Evolutionary conservation across 2,113 vertebrate species (phyloP).

Genomic region (Myrmecophaga tridactyla): DNA sequence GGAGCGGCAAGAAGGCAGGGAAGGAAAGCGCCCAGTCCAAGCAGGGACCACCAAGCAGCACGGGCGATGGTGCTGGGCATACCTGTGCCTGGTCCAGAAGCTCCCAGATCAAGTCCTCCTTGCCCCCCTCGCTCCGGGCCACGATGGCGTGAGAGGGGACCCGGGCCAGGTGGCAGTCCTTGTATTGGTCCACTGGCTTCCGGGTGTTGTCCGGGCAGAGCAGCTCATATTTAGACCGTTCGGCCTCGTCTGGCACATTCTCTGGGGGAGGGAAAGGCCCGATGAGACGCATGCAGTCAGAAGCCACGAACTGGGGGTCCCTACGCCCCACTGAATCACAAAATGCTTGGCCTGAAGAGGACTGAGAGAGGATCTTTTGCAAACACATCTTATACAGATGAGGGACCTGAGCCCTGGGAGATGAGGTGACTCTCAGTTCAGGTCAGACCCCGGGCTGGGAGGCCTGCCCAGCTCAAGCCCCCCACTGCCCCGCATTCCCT

Average conservation of each 20-base stretch:
- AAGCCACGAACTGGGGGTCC: not conserved
- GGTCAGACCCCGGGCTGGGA: not conserved
- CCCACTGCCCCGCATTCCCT: not conserved
- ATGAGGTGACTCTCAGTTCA: not conserved
- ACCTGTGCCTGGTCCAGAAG: constrained; percentile 84
- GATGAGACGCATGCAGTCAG: not conserved
- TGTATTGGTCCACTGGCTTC: constrained; percentile 81
- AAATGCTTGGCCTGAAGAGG: not conserved
- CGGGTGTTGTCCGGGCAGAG: constrained; percentile 88
- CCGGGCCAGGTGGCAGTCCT: constrained; percentile 84
- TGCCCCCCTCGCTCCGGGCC: constrained; percentile 79
- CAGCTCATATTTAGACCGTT: constrained; percentile 86
- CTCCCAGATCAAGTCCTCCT: constrained; percentile 84
- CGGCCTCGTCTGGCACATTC: constrained; percentile 28
- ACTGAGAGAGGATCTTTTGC: not conserved
- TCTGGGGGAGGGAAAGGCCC: constrained; percentile 65
- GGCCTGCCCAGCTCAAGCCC: not conserved
- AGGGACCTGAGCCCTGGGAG: not conserved
- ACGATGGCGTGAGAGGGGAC: constrained; percentile 89
- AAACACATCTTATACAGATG: not conserved
- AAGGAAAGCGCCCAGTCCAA: not conserved
- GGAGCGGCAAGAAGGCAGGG: not conserved
- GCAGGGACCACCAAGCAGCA: not conserved
- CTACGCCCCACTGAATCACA: not conserved
- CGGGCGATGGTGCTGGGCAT: not conserved